These are phyloP conservation scores for Hippocampus mohnikei DNA, from an alignment of 2,113 vertebrate genomes.

Conservation along the genomic window DNA sequence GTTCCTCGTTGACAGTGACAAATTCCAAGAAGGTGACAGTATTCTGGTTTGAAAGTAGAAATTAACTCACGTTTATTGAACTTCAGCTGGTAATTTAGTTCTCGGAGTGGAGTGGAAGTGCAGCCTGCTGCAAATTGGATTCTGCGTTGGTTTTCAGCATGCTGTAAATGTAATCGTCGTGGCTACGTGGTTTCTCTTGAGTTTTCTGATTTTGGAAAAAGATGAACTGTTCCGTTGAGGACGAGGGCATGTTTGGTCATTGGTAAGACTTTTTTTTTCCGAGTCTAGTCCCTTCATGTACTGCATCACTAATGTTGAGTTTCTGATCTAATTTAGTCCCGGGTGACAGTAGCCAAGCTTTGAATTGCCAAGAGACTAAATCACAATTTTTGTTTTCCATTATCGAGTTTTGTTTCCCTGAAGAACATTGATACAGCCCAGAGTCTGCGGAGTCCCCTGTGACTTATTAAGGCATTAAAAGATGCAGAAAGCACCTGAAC, in stretches of 20 bases:
- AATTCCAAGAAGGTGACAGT: too few species aligned
- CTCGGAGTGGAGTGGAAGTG: slow-evolving; percentile 16
- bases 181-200: slow-evolving; percentile 25
- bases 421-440: slow-evolving; percentile 29
- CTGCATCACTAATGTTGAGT: slow-evolving; percentile 21
- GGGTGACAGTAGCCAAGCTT: slow-evolving; percentile 42
- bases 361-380: slow-evolving; percentile 26
- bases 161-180: slow-evolving; percentile 16
- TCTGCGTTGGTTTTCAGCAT: slow-evolving; percentile 33
- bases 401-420: slow-evolving; percentile 33
- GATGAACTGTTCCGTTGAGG: slow-evolving; percentile 36
- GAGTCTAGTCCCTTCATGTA: slow-evolving; percentile 26
- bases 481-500: slow-evolving; percentile 58
- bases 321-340: slow-evolving; percentile 34
- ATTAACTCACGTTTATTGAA: too few species aligned
- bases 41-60: too few species aligned
- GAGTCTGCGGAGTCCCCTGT: slow-evolving; percentile 40
- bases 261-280: slow-evolving; percentile 15
- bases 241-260: slow-evolving; percentile 44
- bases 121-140: slow-evolving; percentile 17
- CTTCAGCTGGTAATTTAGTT: neutral
- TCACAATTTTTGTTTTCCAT: slow-evolving; percentile 36
- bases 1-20: too few species aligned
- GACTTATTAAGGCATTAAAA: slow-evolving; percentile 50
- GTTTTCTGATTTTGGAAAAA: slow-evolving; percentile 45